These are phyloP conservation scores for Vipera latastei DNA, from an alignment of 2,797 vertebrate genomes.

Conservation along the genomic window DNA sequence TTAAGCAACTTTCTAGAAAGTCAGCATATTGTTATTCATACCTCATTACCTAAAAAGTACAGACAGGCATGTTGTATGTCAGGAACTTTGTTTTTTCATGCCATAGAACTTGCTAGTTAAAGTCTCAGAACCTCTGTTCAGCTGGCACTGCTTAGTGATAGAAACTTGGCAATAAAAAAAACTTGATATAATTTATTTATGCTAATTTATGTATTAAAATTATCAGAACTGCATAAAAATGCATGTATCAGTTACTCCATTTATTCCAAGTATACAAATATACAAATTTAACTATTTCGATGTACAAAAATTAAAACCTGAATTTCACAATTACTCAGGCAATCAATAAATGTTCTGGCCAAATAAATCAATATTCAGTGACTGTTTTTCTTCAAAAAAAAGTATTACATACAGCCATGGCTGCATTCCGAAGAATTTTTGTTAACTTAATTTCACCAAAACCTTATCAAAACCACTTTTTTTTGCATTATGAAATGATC, in stretches of 20 bases:
- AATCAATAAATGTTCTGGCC: background rate
- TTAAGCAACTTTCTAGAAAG: background rate
- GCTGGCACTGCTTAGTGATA: background rate
- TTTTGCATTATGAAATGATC: background rate
- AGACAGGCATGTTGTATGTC: background rate
- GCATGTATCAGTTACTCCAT: background rate
- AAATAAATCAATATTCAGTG: background rate
- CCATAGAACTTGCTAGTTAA: background rate
- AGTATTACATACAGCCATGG: background rate
- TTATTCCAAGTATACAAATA: background rate
- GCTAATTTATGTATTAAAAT: background rate
- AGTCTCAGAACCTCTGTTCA: background rate
- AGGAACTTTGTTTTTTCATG: background rate
- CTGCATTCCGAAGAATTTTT: background rate
- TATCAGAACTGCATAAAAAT: background rate
- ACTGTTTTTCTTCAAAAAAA: background rate
- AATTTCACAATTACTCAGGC: background rate
- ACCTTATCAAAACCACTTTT: background rate
- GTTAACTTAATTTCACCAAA: background rate
- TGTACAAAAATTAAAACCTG: background rate
- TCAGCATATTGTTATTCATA: background rate
- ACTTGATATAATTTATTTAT: background rate
- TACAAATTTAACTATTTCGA: background rate
- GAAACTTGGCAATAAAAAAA: background rate
- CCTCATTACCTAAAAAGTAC: background rate